These are phyloP conservation scores for Calyptomena viridis DNA, from an alignment of 2,113 vertebrate genomes.

Conservation along the genomic window DNA sequence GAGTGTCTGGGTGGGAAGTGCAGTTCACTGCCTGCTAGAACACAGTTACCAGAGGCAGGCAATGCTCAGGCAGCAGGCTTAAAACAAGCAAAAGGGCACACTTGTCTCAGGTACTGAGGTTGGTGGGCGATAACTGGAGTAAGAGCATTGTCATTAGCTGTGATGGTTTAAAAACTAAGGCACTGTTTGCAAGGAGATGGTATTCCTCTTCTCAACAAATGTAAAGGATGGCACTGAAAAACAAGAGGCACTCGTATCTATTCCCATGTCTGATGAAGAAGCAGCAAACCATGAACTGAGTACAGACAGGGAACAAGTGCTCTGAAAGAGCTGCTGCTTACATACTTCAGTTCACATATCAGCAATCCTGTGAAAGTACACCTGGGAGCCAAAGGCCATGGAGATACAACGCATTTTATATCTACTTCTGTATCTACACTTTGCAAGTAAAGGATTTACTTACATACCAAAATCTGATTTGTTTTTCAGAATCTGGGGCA, in stretches of 20 bases:
- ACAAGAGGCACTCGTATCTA: rapidly evolving
- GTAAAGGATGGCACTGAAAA: neutral
- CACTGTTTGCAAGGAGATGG: neutral
- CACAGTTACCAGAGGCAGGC: neutral
- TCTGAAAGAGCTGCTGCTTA: neutral
- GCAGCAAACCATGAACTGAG: neutral
- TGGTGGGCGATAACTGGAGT: neutral
- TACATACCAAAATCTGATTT: neutral
- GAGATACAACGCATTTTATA: neutral
- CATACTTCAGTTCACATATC: neutral
- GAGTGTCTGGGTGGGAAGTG: neutral
- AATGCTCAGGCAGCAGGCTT: neutral
- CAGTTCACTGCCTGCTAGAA: neutral
- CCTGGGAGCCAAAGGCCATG: neutral
- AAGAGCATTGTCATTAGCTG: neutral
- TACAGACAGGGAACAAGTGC: neutral
- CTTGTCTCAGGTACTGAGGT: neutral
- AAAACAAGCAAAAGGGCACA: neutral
- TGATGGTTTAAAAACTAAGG: neutral
- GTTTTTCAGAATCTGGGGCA: neutral
- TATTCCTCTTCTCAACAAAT: neutral
- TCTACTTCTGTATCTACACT: neutral
- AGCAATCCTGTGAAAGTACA: neutral
- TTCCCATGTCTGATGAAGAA: neutral
- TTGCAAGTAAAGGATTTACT: neutral